Conservation (phyloP, 2,113 vertebrate genomes). For the Mesocricetus auratus region DNA sequence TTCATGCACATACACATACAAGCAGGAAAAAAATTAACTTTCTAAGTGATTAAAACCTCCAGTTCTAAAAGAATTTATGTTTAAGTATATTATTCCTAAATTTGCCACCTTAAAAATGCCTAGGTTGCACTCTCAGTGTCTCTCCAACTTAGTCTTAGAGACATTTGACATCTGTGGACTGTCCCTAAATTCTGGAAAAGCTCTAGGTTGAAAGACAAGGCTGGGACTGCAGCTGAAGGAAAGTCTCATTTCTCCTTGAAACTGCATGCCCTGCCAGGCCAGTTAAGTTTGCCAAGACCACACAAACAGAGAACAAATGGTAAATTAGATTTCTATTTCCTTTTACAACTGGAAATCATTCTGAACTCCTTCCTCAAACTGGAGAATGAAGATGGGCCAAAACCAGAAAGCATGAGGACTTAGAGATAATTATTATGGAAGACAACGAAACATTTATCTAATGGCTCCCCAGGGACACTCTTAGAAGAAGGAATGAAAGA, state of each 20-base stretch:
- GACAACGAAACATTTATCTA: constrained; percentile 60
- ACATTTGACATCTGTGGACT: neutral
- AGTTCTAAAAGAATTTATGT: constrained; percentile 12
- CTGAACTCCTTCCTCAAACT: constrained; percentile 56
- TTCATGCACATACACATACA: neutral
- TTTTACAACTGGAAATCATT: constrained; percentile 71
- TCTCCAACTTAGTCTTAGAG: neutral
- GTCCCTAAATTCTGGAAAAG: constrained; percentile 32
- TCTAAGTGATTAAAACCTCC: neutral
- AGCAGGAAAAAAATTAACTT: neutral
- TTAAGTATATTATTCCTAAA: constrained; percentile 5
- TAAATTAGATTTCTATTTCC: constrained; percentile 56
- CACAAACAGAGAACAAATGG: constrained; percentile 65
- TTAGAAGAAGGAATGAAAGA: constrained; percentile 49
- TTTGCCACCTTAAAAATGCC: neutral
- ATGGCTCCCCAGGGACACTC: constrained; percentile 60
- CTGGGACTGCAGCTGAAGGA: neutral
- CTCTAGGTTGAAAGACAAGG: constrained; percentile 18
- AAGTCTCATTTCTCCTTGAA: constrained; percentile 13
- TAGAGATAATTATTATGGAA: constrained; percentile 70
- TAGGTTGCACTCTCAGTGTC: neutral
- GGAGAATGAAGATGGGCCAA: constrained; percentile 59
- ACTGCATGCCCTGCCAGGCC: constrained; percentile 37
- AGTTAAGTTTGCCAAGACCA: constrained; percentile 72
- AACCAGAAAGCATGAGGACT: constrained; percentile 66